Base-by-base conservation (phyloP, 2,888 invertebrate species). In the Linnaemya vulpina region DNA sequence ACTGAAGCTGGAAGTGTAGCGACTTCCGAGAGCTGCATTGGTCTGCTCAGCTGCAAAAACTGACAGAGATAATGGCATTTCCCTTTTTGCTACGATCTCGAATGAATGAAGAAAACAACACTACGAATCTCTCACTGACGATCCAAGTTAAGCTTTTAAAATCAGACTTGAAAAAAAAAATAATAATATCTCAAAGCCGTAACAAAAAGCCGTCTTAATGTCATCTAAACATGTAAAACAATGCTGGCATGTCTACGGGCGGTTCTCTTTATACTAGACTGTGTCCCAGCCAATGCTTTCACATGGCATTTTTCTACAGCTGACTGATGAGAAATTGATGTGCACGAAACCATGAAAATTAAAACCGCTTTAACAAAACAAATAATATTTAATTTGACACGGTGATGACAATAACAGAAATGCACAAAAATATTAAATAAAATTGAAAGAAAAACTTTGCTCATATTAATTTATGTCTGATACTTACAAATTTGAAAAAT, bases 301-400 rank as follows among this genome's bases (percentile, higher is more conserved):
- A 20, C 30, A 25, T n/a, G 43, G 40, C 35, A 75, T 30, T 49
- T n/a, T 67, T 70, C 15, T 20, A 40, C 15, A 38, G n/a, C 38
- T 40, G 53, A 58, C 38, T 40, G 53, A 58, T 43, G 25, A 43
- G 20, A 60, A 75, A 51, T 67, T 40, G 81, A 55, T 76, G 76
- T 77, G 73, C 84, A 79, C 74, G 84, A 78, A 81, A 74, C 81
- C 81, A 63, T 81, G 67, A 70, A 85, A 85, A 82, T 85, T 78
- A 75, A 85, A 85, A 82, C 70, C 65, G n/a, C 81, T 85, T 85
- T 85, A 60, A 75, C 70, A 82, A 78, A 85, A 75, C 84, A 85
- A 75, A 77, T 70, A 71, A 75, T 65, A 85, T 78, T 78, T 60
- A 82, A 74, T 75, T 82, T 81, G 81, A 82, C 84, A 78, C 70